These are phyloP conservation scores for Platygyra sinensis DNA, from an alignment of 64 coral and sea anemone species.

Conservation along the genomic window DNA sequence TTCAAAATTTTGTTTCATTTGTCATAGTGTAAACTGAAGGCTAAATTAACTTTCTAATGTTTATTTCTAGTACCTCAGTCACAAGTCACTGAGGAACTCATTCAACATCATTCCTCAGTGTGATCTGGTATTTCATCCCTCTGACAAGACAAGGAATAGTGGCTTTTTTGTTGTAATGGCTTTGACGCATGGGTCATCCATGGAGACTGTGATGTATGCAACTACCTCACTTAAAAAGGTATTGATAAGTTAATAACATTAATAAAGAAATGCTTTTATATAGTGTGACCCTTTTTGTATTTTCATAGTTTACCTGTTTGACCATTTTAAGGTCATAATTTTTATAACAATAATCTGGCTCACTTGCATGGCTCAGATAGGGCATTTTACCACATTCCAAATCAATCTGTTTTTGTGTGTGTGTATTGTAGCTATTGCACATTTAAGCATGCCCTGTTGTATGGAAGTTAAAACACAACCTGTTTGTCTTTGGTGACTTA, in stretches of 20 bases:
- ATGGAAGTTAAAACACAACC: too few species aligned
- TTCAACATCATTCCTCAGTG: not conserved
- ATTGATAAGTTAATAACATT: not conserved
- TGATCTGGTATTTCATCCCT: slow-evolving; percentile 9
- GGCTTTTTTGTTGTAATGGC: not conserved
- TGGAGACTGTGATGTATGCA: slow-evolving; percentile 7
- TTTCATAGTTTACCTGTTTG: too few species aligned
- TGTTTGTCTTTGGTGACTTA: too few species aligned
- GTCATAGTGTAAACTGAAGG: not conserved
- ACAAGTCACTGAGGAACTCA: not conserved
- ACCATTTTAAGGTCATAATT: too few species aligned
- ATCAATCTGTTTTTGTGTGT: too few species aligned
- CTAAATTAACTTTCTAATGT: not conserved
- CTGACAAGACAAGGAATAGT: not conserved
- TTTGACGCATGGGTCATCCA: not conserved
- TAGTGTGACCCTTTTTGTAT: too few species aligned
- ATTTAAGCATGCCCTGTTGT: too few species aligned
- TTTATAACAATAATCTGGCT: too few species aligned
- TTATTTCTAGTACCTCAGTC: not conserved
- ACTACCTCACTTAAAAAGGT: slow-evolving; percentile 8
- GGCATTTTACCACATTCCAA: too few species aligned
- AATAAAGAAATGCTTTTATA: too few species aligned
- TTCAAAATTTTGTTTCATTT: not conserved
- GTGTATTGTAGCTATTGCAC: too few species aligned
- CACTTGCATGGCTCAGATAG: too few species aligned